Conservation (phyloP, 30 jellyfish, hydroid and myxozoan species). For the Aurelia coerulea region DNA sequence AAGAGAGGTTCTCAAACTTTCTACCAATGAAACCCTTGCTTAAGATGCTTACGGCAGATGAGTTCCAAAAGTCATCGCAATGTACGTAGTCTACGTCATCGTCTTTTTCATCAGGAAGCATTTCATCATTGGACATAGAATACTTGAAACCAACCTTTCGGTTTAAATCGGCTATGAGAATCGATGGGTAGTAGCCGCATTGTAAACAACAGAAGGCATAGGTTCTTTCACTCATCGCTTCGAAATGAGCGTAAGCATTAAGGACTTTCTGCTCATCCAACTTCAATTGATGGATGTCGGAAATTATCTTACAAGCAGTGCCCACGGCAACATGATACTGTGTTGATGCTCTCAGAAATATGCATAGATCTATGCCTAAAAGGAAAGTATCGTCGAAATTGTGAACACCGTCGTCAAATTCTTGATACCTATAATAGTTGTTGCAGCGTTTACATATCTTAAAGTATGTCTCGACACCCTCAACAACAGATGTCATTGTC, state of each 20-base stretch:
- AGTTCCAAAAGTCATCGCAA: slow-evolving; percentile 3
- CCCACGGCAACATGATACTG: slow-evolving; percentile 29
- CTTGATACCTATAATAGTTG: slow-evolving; percentile 46
- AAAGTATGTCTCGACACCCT: slow-evolving; percentile 24
- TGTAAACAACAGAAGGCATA: not conserved
- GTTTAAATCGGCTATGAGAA: slow-evolving; percentile 1
- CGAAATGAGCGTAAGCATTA: slow-evolving; percentile 30
- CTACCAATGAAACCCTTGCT: slow-evolving; percentile 23
- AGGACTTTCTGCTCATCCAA: slow-evolving; percentile 3
- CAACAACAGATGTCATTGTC: not conserved
- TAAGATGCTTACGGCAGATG: not conserved
- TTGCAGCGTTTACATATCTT: slow-evolving; percentile 18
- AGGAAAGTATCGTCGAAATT: slow-evolving; percentile 47
- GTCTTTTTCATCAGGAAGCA: slow-evolving; percentile 10
- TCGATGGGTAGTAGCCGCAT: slow-evolving; percentile 19
- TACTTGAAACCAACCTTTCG: slow-evolving; percentile 28
- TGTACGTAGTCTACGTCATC: slow-evolving; percentile 5
- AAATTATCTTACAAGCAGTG: not conserved
- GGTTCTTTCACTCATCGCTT: slow-evolving; percentile 19
- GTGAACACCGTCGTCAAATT: slow-evolving; percentile 34
- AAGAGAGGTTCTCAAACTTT: not conserved
- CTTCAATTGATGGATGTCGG: not conserved
- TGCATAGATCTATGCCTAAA: slow-evolving; percentile 37
- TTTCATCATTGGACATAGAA: not conserved
- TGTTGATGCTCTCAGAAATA: not conserved